Evolutionary conservation across 2,113 vertebrate species (phyloP).

Genomic region (Grammomys surdaster): DNA sequence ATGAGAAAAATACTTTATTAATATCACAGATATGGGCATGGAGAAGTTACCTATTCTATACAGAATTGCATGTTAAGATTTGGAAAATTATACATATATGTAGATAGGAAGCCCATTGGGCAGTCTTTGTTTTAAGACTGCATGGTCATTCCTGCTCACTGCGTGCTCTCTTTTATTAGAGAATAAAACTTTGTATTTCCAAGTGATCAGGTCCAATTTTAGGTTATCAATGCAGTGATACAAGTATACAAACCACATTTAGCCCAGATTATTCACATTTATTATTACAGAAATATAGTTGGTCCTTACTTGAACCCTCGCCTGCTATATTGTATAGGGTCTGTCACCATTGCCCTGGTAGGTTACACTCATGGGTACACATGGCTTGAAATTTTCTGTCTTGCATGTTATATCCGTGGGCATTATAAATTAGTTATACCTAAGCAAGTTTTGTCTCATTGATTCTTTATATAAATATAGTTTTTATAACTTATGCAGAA

Average conservation of each 20-base stretch:
- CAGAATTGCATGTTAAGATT: neutral
- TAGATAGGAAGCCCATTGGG: neutral
- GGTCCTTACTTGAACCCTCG: rapidly evolving
- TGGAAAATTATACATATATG: neutral
- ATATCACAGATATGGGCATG: neutral
- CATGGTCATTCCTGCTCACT: neutral
- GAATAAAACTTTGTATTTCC: neutral
- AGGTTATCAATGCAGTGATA: neutral
- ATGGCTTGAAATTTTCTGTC: neutral
- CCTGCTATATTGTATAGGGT: neutral
- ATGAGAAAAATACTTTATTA: neutral
- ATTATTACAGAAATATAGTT: neutral
- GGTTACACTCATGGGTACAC: neutral
- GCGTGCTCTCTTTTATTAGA: neutral
- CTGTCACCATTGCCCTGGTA: neutral
- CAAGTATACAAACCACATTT: neutral
- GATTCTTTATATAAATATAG: neutral
- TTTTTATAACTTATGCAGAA: constrained; percentile 1
- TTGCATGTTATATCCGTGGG: neutral
- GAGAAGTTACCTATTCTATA: neutral
- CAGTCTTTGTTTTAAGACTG: neutral
- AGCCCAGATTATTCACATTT: neutral
- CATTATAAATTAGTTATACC: neutral
- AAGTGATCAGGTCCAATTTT: neutral
- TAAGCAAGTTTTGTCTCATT: neutral